Percentiles rank a stretch among this genome's conserved stretches.
Evolutionary conservation across 1,140 invertebrate genomes (phyloP).

Genomic region (Melanaphis sacchari): DNA sequence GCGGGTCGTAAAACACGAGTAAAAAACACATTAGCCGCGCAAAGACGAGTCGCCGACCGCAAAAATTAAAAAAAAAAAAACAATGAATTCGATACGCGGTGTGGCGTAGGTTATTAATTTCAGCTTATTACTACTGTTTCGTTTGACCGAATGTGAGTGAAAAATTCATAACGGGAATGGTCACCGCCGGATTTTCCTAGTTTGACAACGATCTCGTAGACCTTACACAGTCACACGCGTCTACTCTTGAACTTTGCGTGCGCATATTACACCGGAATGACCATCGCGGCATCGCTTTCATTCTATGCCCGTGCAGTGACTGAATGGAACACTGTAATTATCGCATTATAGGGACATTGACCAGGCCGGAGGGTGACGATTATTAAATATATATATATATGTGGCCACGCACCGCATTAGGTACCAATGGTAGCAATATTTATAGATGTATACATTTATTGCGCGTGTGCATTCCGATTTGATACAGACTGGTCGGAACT

Average conservation of each 20-base stretch:
- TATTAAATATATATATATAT: neutral
- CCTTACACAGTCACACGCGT: neutral
- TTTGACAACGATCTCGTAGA: neutral
- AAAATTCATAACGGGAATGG: neutral
- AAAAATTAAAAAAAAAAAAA: neutral
- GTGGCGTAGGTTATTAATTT: neutral
- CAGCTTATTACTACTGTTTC: neutral
- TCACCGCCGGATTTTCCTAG: slow-evolving; percentile 18
- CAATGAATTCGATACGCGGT: neutral
- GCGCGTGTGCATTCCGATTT: neutral
- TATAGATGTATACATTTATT: neutral
- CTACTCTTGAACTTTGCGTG: neutral
- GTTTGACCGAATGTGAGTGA: neutral
- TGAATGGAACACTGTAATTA: neutral
- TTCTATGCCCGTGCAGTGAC: neutral
- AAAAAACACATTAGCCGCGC: neutral
- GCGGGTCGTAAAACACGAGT: neutral
- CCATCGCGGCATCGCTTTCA: neutral
- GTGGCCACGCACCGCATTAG: neutral
- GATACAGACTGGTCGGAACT: slow-evolving; percentile 6
- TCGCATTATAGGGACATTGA: neutral
- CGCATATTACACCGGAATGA: neutral
- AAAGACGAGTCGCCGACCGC: neutral
- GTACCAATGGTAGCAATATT: no score
- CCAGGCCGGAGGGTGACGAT: neutral